Percentiles rank a stretch among this genome's conserved stretches.
These are phyloP conservation scores for Andrena bucephala DNA, from an alignment of 2,888 invertebrate genomes.

Conservation along the genomic window DNA sequence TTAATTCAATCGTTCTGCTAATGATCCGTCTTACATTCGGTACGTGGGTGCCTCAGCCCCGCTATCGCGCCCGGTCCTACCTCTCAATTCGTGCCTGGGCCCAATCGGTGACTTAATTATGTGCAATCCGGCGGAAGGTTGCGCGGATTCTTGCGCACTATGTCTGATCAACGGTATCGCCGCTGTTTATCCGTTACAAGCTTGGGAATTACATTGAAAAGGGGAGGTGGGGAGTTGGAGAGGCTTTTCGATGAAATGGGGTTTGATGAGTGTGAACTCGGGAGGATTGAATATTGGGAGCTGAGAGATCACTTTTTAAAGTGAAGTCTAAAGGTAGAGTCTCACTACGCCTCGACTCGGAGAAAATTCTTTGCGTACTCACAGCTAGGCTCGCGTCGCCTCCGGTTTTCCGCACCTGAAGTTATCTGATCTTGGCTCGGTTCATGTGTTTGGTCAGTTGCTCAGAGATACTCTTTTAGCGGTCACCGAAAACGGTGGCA, in stretches of 20 bases:
- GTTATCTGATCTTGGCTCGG: too few relatives aligned
- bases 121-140: not conserved
- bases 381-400: too few relatives aligned
- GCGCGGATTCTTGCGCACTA: not conserved
- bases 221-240: not conserved
- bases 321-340: too few relatives aligned
- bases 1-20: conserved; percentile 83
- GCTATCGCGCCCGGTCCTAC: conserved; percentile 10
- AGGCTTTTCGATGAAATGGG: not conserved
- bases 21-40: conserved; percentile 78
- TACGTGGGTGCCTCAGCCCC: conserved; percentile 32
- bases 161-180: not conserved
- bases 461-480: too few relatives aligned
- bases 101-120: conserved; percentile 29
- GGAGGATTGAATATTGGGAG: not conserved
- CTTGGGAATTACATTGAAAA: not conserved
- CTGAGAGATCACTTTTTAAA: not conserved
- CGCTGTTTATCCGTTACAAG: not conserved
- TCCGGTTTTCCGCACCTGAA: too few relatives aligned
- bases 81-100: conserved; percentile 22
- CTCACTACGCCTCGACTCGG: too few relatives aligned
- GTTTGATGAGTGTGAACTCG: not conserved
- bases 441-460: too few relatives aligned
- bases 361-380: too few relatives aligned
- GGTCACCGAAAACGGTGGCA: too few relatives aligned